These are phyloP conservation scores for Akabosia matsudoensis DNA, from an alignment of 1,140 invertebrate genomes.

Conservation along the genomic window DNA sequence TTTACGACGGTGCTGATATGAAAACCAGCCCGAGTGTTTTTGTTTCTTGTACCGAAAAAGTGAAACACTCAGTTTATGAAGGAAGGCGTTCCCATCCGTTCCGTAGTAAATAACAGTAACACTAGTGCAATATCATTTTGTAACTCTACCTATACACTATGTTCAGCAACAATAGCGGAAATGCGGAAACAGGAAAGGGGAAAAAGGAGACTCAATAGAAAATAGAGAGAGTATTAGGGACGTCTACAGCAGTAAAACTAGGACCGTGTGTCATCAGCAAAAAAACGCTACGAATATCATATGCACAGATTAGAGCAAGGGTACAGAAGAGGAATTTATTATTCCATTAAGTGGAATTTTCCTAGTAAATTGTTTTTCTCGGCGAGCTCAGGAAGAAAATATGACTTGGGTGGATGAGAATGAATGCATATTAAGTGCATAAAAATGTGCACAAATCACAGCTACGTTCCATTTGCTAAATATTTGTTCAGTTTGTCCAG, in stretches of 20 bases:
- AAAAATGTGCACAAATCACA: conserved; percentile 19
- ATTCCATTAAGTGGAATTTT: conserved; percentile 22
- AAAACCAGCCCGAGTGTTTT: too few relatives aligned
- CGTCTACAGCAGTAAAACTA: too few relatives aligned
- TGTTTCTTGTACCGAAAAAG: too few relatives aligned
- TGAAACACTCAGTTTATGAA: too few relatives aligned
- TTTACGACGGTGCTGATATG: too few relatives aligned
- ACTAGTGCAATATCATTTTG: too few relatives aligned
- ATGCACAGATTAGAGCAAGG: conserved; percentile 2
- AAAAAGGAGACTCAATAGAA: neutral
- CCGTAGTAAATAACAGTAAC: too few relatives aligned
- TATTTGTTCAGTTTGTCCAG: neutral
- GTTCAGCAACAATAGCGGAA: too few relatives aligned
- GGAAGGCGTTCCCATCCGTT: too few relatives aligned
- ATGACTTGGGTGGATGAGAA: conserved; percentile 12
- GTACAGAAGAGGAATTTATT: conserved; percentile 18
- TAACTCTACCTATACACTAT: too few relatives aligned
- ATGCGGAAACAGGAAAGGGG: neutral
- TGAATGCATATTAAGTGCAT: conserved; percentile 22
- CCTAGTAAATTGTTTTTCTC: conserved; percentile 12
- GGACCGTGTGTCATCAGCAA: neutral
- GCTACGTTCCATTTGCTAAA: neutral
- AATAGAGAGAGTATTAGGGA: neutral
- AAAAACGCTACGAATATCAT: neutral
- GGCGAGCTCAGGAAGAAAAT: neutral